Evolutionary conservation across 1,140 invertebrate genomes (phyloP).

Genomic region (Penaeus japonicus): DNA sequence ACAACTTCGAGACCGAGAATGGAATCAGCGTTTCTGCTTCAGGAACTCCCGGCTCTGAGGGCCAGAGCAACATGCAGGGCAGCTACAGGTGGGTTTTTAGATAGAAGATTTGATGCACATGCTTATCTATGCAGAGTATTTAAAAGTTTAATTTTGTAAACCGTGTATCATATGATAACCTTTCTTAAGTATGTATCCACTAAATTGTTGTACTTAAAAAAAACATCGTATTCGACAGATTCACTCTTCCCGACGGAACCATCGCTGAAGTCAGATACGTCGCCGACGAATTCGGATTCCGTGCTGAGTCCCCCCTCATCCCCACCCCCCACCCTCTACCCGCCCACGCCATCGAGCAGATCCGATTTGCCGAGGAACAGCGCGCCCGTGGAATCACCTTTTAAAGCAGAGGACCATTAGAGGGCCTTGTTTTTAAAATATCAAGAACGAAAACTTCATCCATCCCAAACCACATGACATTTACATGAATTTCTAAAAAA

Average conservation of each 20-base stretch:
- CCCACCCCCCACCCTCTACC: not conserved
- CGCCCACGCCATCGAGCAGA: slow-evolving; percentile 10
- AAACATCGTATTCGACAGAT: not conserved
- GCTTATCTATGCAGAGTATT: too few relatives aligned
- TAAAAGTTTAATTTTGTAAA: too few relatives aligned
- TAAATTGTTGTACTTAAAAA: too few relatives aligned
- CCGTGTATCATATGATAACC: too few relatives aligned
- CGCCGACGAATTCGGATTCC: not conserved
- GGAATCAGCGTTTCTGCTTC: not conserved
- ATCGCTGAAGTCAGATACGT: not conserved
- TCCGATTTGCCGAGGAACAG: slow-evolving; percentile 10
- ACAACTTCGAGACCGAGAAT: not conserved
- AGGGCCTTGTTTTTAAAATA: not conserved
- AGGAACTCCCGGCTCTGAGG: not conserved
- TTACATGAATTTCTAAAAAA: too few relatives aligned
- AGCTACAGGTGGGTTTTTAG: not conserved
- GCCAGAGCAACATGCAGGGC: not conserved
- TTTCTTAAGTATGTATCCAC: too few relatives aligned
- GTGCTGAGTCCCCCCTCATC: not conserved
- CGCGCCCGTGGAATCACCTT: slow-evolving; percentile 18
- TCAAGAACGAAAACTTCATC: too few relatives aligned
- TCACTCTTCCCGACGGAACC: not conserved
- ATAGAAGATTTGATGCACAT: too few relatives aligned
- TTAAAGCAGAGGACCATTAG: not conserved
- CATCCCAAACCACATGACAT: too few relatives aligned